phyloP scores from a whole-genome alignment of 2,888 invertebrate species.

The Eilema depressum region DNA sequence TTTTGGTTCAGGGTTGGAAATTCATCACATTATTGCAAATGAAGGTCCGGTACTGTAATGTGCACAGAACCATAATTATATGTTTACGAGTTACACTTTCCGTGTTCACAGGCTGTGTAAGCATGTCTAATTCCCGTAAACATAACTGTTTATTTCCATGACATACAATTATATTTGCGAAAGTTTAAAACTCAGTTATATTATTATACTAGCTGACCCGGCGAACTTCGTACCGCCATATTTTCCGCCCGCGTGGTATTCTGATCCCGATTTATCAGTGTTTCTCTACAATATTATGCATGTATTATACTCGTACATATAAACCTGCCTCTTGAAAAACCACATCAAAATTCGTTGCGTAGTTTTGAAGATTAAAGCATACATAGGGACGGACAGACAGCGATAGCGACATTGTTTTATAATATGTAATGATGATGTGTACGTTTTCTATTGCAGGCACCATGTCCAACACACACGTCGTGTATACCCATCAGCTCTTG shows the following conservation, averaged over 20 bases:
- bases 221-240: too few species aligned
- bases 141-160: not conserved
- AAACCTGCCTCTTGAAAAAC: too few species aligned
- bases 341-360: too few species aligned
- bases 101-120: not conserved
- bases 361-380: too few species aligned
- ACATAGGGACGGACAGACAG: too few species aligned
- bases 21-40: not conserved
- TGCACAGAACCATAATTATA: not conserved
- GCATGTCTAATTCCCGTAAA: not conserved
- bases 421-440: too few species aligned
- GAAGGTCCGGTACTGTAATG: not conserved
- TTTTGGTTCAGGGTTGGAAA: not conserved
- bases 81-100: not conserved
- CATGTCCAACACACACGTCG: constrained; percentile 76
- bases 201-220: too few species aligned
- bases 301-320: too few species aligned
- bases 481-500: constrained; percentile 87
- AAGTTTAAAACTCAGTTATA: not conserved
- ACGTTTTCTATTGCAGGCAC: constrained; percentile 63
- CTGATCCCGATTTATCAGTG: too few species aligned
- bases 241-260: too few species aligned
- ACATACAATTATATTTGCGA: not conserved
- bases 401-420: too few species aligned
- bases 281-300: too few species aligned